A percentile compares a stretch with the other conserved stretches of the same genome.
These are phyloP conservation scores for Stigmatopora argus DNA, from an alignment of 2,113 vertebrate species.

Conservation along the genomic window DNA sequence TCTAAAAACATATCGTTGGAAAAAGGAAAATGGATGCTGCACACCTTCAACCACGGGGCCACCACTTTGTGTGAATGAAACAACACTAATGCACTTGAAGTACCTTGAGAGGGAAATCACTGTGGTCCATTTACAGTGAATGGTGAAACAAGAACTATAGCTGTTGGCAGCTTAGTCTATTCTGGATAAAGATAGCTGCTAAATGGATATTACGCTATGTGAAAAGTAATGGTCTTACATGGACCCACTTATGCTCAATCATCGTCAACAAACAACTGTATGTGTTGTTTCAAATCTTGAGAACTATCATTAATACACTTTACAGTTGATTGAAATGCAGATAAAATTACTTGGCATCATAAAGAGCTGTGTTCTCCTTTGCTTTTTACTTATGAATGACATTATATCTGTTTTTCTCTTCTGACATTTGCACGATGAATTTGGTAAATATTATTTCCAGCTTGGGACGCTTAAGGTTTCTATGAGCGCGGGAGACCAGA, in stretches of 20 bases:
- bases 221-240: neutral
- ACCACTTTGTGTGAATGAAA: neutral
- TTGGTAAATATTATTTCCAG: no score
- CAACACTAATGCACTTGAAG: neutral
- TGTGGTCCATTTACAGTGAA: neutral
- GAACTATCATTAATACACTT: no score
- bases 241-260: neutral
- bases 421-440: no score
- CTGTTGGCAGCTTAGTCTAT: neutral
- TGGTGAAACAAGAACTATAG: neutral
- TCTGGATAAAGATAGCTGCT: neutral
- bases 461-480: no score
- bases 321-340: no score
- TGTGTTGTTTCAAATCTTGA: neutral
- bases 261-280: neutral
- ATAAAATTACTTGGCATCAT: no score
- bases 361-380: no score
- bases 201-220: neutral
- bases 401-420: no score
- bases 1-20: neutral
- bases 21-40: neutral
- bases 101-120: neutral
- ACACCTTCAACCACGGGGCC: neutral
- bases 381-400: no score
- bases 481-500: no score